These are phyloP conservation scores for Esperia sulphurella DNA, from an alignment of 2,888 invertebrate species.

Conservation along the genomic window DNA sequence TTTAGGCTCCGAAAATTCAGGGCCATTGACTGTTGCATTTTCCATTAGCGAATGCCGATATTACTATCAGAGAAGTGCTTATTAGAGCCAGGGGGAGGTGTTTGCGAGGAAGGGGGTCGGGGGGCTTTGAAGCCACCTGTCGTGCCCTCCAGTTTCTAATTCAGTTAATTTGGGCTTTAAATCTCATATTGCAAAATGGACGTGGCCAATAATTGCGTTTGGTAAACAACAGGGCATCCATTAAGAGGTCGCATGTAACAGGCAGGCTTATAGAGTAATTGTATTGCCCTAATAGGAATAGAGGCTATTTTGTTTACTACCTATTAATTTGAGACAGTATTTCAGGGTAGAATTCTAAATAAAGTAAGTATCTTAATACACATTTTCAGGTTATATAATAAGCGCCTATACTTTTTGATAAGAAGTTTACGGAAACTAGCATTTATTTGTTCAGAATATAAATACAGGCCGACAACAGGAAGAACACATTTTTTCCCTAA, in stretches of 20 bases:
- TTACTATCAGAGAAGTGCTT: neutral
- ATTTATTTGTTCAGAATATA: too few species aligned
- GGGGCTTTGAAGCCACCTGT: conserved; percentile 32
- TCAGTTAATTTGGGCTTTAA: conserved; percentile 74
- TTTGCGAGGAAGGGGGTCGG: conserved; percentile 7
- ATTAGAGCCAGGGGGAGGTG: neutral
- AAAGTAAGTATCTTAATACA: neutral
- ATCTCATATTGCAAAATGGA: conserved; percentile 76
- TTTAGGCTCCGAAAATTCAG: neutral
- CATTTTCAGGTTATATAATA: too few species aligned
- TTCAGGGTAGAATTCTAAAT: neutral
- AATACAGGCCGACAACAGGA: too few species aligned
- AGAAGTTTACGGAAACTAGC: too few species aligned
- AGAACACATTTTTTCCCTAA: too few species aligned
- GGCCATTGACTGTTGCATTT: conserved; percentile 2
- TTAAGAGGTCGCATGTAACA: conserved; percentile 42
- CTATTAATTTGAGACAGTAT: conserved; percentile 28
- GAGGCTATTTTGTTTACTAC: conserved; percentile 40
- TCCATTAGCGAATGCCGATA: neutral
- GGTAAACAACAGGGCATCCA: conserved; percentile 60
- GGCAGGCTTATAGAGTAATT: conserved; percentile 53
- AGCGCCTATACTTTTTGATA: too few species aligned
- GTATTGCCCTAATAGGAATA: conserved; percentile 48
- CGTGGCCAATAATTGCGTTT: conserved; percentile 71
- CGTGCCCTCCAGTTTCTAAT: conserved; percentile 54